Base-by-base conservation (phyloP, 2,888 invertebrate genomes). In the Pinctada fucata region DNA sequence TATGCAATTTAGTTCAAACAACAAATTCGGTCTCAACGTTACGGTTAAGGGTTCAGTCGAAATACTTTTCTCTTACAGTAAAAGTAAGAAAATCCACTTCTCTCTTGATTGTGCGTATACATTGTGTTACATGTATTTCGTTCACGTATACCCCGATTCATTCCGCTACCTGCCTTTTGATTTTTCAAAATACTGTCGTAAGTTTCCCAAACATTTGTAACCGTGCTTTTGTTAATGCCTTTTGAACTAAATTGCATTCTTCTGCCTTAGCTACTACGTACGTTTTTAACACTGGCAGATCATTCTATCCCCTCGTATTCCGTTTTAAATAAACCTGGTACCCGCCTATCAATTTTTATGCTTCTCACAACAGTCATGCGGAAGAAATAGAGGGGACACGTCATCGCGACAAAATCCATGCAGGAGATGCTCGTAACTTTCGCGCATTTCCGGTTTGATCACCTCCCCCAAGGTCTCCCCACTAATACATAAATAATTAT, bases 401-500 rank as follows among this genome's bases (percentile, higher is more conserved):
- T 70, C 70, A 31, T 48, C 47, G 6, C n/a, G n/a, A 48, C 72
- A 72, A 52, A 72, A 72, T 8, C 72, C 58, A 8, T 6, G 16
- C 13, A 72, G n/a, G 4, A 48, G 58, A 2, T 52, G 68, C 13
- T 31, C 13, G 50, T 50, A 66, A 49, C 66, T 10, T 10, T 74
- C 67, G 13, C 48, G 31, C 13, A 74, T 8, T 10, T 65, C 16
- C 13, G 67, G 74, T 51, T 66, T 65, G 47, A 74, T 74, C 2
- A 74, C 66, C 10, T 74, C 74, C 16, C 31, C 65, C 31, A 31
- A 1, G 48, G 47, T 31, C 13, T 45, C n/a, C n/a, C 66, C 74
- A 47, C 66, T 66, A 48, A 74, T 65, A 2, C 64, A 65, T 66
- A 66, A 66, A 45, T 74, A 74, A 6, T 83, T 84, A 66, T 84